These are phyloP conservation scores for Coracopsis vasa DNA, from an alignment of 2,113 vertebrate species.

Conservation along the genomic window DNA sequence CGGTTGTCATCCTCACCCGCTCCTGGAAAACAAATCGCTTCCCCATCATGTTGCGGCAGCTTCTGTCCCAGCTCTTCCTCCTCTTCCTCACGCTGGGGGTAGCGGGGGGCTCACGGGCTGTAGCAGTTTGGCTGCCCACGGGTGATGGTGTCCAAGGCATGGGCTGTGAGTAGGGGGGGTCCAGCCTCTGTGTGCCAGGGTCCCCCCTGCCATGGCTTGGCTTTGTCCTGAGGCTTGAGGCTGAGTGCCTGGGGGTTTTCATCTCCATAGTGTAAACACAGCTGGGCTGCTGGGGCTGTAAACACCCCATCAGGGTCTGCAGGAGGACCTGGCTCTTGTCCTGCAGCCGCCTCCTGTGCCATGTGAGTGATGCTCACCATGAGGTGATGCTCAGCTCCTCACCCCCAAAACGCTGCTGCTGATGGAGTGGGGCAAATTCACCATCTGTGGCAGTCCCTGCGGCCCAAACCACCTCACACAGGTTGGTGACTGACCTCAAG, in stretches of 20 bases:
- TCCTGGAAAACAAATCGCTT: constrained; percentile 56
- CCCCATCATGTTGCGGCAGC: not conserved
- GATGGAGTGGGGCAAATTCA: not conserved
- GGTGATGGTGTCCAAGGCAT: not conserved
- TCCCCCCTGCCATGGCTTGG: not conserved
- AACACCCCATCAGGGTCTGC: not conserved
- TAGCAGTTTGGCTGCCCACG: not conserved
- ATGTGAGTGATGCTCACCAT: fast-evolving
- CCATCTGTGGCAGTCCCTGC: fast-evolving
- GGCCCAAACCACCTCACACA: fast-evolving
- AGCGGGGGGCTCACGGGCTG: not conserved
- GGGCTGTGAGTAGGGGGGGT: not conserved
- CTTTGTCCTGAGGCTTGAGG: not conserved
- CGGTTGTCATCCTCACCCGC: constrained; percentile 15
- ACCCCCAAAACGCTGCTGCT: fast-evolving
- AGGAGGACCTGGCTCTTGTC: not conserved
- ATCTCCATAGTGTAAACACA: constrained; percentile 30
- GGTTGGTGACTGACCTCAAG: fast-evolving
- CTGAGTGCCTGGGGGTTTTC: not conserved
- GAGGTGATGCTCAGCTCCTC: not conserved
- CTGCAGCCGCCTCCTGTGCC: not conserved
- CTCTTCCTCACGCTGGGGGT: not conserved
- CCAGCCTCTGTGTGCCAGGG: fast-evolving
- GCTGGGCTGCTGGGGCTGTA: constrained; percentile 24
- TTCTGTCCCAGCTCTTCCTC: not conserved